A percentile compares a stretch with the other conserved stretches of the same genome.
Conservation (phyloP, 1,140 invertebrate species). For the Colletes gigas region DNA sequence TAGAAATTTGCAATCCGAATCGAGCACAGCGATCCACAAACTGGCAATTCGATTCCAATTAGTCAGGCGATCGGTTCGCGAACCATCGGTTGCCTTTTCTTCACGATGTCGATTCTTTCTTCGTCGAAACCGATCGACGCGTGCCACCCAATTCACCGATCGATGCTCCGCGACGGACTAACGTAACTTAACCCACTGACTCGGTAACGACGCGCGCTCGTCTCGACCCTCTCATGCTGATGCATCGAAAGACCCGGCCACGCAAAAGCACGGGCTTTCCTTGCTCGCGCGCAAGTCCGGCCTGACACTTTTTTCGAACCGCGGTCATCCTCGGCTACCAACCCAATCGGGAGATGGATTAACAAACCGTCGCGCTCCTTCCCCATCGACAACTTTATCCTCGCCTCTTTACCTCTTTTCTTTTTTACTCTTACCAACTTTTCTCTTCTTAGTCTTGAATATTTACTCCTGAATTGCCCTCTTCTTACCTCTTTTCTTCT, state of each 20-base stretch:
- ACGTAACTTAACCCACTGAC: slow-evolving; percentile 20
- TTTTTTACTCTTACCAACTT: too few species aligned
- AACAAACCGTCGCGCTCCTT: neutral
- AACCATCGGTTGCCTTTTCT: neutral
- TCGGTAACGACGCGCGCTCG: slow-evolving; percentile 35
- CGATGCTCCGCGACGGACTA: slow-evolving; percentile 54
- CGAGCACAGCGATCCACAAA: slow-evolving; percentile 24
- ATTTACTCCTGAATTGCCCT: too few species aligned
- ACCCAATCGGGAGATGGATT: neutral
- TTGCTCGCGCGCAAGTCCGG: slow-evolving; percentile 51
- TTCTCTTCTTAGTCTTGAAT: too few species aligned
- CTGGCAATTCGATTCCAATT: neutral
- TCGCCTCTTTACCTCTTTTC: too few species aligned
- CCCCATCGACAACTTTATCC: slow-evolving; percentile 4
- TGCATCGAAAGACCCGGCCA: slow-evolving; percentile 41
- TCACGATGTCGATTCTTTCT: neutral
- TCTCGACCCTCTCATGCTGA: slow-evolving; percentile 27
- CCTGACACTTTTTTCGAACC: neutral
- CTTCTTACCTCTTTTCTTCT: too few species aligned
- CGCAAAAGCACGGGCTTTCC: slow-evolving; percentile 67
- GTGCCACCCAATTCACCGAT: slow-evolving; percentile 23
- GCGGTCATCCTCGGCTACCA: neutral
- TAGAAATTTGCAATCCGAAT: slow-evolving; percentile 15
- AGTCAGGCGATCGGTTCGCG: neutral
- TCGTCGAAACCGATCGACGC: slow-evolving; percentile 11